A percentile compares a stretch with the other conserved stretches of the same genome.
Evolutionary conservation across 1,140 invertebrate genomes (phyloP).

Genomic region (Manduca sexta): DNA sequence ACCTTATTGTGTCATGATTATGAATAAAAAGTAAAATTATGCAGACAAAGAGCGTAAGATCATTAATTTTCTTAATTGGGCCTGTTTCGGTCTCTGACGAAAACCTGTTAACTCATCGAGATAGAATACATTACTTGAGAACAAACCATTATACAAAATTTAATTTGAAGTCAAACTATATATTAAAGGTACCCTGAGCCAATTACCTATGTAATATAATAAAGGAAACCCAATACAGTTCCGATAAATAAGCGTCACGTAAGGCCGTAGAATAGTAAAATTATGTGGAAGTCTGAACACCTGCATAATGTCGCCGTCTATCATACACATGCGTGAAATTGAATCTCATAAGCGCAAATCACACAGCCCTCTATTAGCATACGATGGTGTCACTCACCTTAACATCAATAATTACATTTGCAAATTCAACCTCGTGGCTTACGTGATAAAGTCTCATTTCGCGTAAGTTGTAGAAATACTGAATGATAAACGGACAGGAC

Average conservation of each 20-base stretch:
- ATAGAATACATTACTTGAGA: too few species aligned
- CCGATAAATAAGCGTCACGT: neutral
- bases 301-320: constrained; percentile 60
- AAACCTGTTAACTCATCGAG: too few species aligned
- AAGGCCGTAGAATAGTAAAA: constrained; percentile 45
- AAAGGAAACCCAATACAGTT: too few species aligned
- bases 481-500: constrained; percentile 29
- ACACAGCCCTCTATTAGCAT: constrained; percentile 52
- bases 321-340: constrained; percentile 57
- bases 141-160: too few species aligned
- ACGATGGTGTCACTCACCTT: constrained; percentile 30
- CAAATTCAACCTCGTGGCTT: constrained; percentile 19
- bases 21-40: too few species aligned
- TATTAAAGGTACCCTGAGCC: too few species aligned
- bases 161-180: too few species aligned
- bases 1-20: too few species aligned
- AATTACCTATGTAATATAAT: too few species aligned
- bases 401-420: constrained; percentile 4
- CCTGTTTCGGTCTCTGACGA: too few species aligned
- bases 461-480: constrained; percentile 6
- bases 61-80: too few species aligned
- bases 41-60: too few species aligned
- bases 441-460: constrained; percentile 13
- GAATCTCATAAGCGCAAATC: constrained; percentile 63
- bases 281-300: constrained; percentile 38